Evolutionary conservation across 1,140 invertebrate species (phyloP), one percentile per base, ranked within the genome.

Genomic region (Pteromalus puparum): DNA sequence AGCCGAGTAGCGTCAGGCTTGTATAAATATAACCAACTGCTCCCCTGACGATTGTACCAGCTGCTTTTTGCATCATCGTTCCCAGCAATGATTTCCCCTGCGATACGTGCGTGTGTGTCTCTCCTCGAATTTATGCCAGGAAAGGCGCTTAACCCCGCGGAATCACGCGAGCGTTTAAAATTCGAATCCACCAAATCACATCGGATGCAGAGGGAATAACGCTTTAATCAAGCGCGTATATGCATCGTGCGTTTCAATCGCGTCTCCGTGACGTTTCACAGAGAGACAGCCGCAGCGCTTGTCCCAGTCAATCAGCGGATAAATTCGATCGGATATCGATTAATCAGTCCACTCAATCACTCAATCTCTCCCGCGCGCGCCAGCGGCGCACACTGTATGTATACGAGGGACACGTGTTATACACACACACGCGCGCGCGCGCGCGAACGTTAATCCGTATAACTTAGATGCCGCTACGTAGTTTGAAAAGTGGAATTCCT

Each of bases 271-370:
- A 21, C 53, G 53, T n/a, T n/a, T 61, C 53, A 28, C 30, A 34
- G 24, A 21, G 65, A 12, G 10, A 7, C 12, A 74, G 30, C 38
- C 34, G 34, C 73, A 34, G 18, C 30, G 30, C 21, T 42, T 38
- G 53, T 61, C 30, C 38, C 30, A 42, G 75, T 77, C 46, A 28
- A 77, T 77, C 75, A 34, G 46, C 46, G 26, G n/a, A 18, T 30
- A 42, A 53, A 77, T 53, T 26, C 46, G 75, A 77, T 77, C 46
- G 75, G 24, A 77, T 77, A 53, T 53, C 75, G 42, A 77, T 77
- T 77, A 77, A 77, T 53, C 46, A 77, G 46, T 48, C 46, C 21
- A 53, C 0, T 77, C 46, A 77, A 77, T 70, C 28, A n/a, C n/a
- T n/a, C n/a, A n/a, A n/a, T 30, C 12, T 76, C 28, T 7, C 74